A percentile compares a stretch with the other conserved stretches of the same genome.
These are phyloP conservation scores for Cyclina sinensis DNA, from an alignment of 1,140 invertebrate genomes.

Conservation along the genomic window DNA sequence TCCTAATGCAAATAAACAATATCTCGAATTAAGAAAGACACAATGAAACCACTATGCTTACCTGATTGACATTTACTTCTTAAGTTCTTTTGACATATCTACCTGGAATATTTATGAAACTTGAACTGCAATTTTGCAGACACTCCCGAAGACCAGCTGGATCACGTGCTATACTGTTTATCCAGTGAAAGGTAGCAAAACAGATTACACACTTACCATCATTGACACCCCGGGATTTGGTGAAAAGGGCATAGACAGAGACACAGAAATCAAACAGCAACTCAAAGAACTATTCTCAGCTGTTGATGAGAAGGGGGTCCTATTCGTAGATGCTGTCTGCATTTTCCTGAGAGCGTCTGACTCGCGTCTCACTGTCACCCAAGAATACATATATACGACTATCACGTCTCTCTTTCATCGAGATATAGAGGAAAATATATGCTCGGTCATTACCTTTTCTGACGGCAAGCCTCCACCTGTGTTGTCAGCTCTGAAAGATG, in stretches of 20 bases:
- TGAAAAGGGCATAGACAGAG: constrained; percentile 60
- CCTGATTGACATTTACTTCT: not conserved
- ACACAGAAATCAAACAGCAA: constrained; percentile 59
- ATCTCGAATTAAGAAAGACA: not conserved
- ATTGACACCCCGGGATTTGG: constrained; percentile 65
- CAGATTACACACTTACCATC: constrained; percentile 53
- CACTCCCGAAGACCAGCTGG: constrained; percentile 42
- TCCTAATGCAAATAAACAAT: not conserved
- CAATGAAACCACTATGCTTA: not conserved
- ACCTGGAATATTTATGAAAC: no score
- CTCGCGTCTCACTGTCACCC: constrained; percentile 25
- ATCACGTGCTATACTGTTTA: constrained; percentile 49
- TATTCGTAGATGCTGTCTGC: constrained; percentile 66
- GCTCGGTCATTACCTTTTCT: constrained; percentile 69
- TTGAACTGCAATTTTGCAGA: constrained; percentile 45
- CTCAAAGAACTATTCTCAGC: constrained; percentile 54
- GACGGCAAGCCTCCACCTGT: constrained; percentile 66
- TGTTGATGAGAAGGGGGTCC: constrained; percentile 31
- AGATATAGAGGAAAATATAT: constrained; percentile 74
- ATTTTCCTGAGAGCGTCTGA: constrained; percentile 4
- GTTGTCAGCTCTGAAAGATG: constrained; percentile 61
- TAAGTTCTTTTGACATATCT: not conserved
- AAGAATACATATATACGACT: constrained; percentile 68
- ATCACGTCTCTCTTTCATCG: constrained; percentile 73
- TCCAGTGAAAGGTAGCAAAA: constrained; percentile 1